A percentile compares a stretch with the other conserved stretches of the same genome.
phyloP scores from a whole-genome alignment of 2,888 invertebrate genomes.

The Ypsolopha sequella region DNA sequence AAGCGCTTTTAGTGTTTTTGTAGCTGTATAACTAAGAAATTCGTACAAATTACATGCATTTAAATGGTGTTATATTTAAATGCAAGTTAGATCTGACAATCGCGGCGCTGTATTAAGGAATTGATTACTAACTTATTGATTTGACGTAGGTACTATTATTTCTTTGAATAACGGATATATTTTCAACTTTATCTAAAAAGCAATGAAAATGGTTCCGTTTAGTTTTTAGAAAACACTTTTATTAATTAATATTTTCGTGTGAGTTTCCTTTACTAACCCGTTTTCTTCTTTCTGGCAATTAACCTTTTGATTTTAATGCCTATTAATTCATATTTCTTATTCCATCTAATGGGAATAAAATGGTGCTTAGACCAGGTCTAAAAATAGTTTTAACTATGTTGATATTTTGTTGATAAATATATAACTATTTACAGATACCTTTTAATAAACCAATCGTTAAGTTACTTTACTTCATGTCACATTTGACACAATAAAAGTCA shows the following conservation, averaged over 20 bases:
- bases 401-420: conserved; percentile 11
- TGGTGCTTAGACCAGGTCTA: conserved; percentile 47
- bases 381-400: not conserved
- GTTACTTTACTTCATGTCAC: not conserved
- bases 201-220: not conserved
- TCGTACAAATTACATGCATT: conserved; percentile 48
- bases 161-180: not conserved
- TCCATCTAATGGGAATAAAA: conserved; percentile 42
- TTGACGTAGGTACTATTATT: conserved; percentile 13
- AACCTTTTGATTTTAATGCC: conserved; percentile 6
- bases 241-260: not conserved
- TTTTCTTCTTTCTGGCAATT: conserved; percentile 13
- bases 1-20: not conserved
- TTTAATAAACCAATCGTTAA: conserved; percentile 9
- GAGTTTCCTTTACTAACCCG: conserved; percentile 7
- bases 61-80: conserved; percentile 11
- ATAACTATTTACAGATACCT: conserved; percentile 16
- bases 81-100: conserved; percentile 31
- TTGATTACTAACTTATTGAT: conserved; percentile 25
- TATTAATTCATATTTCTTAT: conserved; percentile 5
- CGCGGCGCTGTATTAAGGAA: conserved; percentile 26
- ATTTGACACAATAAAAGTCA: not conserved
- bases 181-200: not conserved
- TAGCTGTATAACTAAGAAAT: conserved; percentile 13
- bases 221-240: not conserved